Conservation (phyloP, 2,797 vertebrate genomes). For the Podargus strigoides region DNA sequence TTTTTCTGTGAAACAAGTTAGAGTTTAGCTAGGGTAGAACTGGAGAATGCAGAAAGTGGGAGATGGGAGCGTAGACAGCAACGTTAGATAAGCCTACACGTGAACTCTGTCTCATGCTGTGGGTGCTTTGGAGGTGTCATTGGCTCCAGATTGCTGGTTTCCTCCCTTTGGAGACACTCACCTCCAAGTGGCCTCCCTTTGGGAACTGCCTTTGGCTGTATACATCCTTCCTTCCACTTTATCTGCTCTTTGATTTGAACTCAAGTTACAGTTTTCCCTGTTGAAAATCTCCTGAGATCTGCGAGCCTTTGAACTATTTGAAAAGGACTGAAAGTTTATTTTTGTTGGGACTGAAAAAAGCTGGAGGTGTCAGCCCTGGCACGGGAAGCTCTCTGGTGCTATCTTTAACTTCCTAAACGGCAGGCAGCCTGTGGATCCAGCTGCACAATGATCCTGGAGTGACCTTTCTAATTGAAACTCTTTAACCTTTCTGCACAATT, state of each 20-base stretch:
- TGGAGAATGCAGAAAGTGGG: not conserved
- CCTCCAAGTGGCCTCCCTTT: not conserved
- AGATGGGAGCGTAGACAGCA: not conserved
- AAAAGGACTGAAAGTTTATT: not conserved
- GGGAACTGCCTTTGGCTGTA: not conserved
- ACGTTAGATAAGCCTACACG: not conserved
- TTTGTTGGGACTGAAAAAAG: not conserved
- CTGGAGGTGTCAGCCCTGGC: not conserved
- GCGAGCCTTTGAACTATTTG: not conserved
- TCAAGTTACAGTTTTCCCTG: not conserved
- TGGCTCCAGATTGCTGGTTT: not conserved
- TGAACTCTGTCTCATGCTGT: not conserved
- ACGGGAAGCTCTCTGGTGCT: not conserved
- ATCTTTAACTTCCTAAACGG: not conserved
- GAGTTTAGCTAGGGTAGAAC: not conserved
- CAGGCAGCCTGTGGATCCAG: not conserved
- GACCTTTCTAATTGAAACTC: conserved; percentile 54
- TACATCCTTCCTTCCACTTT: not conserved
- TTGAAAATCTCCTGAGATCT: not conserved
- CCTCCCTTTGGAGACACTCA: not conserved
- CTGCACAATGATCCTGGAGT: not conserved
- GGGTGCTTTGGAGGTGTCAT: not conserved
- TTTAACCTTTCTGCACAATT: conserved; percentile 52
- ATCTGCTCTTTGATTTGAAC: not conserved
- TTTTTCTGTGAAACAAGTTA: not conserved